Evolutionary conservation across 2,797 vertebrate species (phyloP), one percentile per base, ranked within the genome.

Genomic region (Glossophaga mutica): DNA sequence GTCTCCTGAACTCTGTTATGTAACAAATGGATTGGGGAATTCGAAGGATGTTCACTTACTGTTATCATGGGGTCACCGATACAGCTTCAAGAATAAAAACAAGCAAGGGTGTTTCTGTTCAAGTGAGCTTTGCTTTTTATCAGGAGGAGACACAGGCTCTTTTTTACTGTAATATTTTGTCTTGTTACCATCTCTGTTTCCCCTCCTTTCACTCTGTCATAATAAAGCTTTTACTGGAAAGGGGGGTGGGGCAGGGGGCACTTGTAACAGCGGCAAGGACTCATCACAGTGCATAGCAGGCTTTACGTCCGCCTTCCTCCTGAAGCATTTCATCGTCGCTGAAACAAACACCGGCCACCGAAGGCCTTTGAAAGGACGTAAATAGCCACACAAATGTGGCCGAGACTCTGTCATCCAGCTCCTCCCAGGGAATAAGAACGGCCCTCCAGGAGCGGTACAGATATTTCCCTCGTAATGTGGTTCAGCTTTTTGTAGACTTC

Each of bases 251-350:
- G 16, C 1, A 24, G 9, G 6, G n/a, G 22, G 5, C 12, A 70
- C 37, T 26, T 29, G 42, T 15, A 90, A 34, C 87, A 95, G 46
- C 65, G 92, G 48, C 71, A 73, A 93, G 81, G 86, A 50, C 73
- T 92, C 10, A 89, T 89, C 96, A 97, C 87, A 76, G 65, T 70
- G 86, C 85, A 95, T 67, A 91, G 95, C 82, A 76, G 32, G 71
- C 34, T 95, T 96, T 95, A 89, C 92, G 92, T 90, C 90, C 79
- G 77, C 74, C 65, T 90, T 96, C 73, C 85, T 97, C 90, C 84
- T 44, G 82, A 79, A 96, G 84, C 90, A 83, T 96, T 97, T 97
- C 96, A 92, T 81, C 96, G 94, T 94, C 93, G 84, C 95, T 94
- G 96, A 96, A 95, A 26, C 37, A 97, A 97, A 98, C 94, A 85